Evolutionary conservation across 2,797 vertebrate genomes (phyloP), one percentile per base, ranked within the genome.

Genomic region (Serranus cabrilla): DNA sequence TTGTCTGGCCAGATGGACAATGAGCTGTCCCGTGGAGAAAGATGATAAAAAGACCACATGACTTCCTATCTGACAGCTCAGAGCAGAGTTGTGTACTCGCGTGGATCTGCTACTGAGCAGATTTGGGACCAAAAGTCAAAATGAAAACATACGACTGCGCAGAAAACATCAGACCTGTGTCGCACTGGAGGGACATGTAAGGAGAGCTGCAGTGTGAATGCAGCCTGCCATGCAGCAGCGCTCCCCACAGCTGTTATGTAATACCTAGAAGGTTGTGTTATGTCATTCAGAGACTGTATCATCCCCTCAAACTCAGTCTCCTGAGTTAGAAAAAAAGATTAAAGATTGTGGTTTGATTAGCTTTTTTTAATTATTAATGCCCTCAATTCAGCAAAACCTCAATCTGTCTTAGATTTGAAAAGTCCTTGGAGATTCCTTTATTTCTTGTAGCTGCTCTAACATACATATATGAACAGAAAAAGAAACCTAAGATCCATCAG

Each of bases 221-320:
- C 37, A 70, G 62, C 47, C 27, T 54, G 78, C 57, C 63, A 72
- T 79, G 76, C 62, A 78, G 27, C 55, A 71, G 67, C 81, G 72
- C 78, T 75, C 76, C 63, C 60, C 83, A 77, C 63, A 67, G 43
- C 12, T 64, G 67, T 87, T 88, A 83, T 65, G 63, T 79, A 88
- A 90, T 68, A 69, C 60, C 54, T 20, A 20, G 58, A 89, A 85
- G 81, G 74, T 73, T 82, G 66, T 76, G 78, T 87, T 82, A 85
- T 86, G 77, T 86, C 80, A 82, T 69, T 81, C 73, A 73, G 71
- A 84, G 64, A 77, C 68, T 51, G 59, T 68, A 71, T 34, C 65
- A 58, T 40, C 46, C 51, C 71, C 55, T 74, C 63, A 75, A 78
- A 84, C 55, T 63, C 40, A 51, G 61, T 73, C 83, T 83, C 73